Conservation (phyloP, 2,797 vertebrate genomes). For the Premnoplex brunnescens region DNA sequence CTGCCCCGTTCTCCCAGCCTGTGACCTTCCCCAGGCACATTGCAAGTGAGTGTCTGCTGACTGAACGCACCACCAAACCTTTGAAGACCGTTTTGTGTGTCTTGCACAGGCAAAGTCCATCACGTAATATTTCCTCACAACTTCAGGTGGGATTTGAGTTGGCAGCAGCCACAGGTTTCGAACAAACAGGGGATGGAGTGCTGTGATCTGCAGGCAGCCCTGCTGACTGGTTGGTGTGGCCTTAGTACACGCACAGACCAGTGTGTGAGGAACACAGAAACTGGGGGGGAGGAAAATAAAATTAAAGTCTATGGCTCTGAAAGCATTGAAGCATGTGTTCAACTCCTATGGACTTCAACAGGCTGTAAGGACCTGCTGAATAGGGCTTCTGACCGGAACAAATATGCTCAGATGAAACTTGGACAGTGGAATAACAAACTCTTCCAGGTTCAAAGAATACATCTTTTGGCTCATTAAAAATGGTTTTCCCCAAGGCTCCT, state of each 20-base stretch:
- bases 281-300: rapidly evolving
- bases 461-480: neutral
- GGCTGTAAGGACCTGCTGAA: neutral
- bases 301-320: neutral
- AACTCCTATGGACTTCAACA: neutral
- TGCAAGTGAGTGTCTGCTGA: neutral
- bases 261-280: neutral
- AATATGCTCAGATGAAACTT: neutral
- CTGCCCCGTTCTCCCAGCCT: neutral
- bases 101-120: neutral
- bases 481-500: neutral
- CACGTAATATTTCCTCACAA: rapidly evolving
- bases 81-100: neutral
- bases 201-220: neutral
- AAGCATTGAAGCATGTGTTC: neutral
- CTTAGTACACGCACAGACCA: neutral
- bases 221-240: neutral
- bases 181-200: neutral
- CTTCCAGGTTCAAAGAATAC: neutral
- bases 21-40: neutral
- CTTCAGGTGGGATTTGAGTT: neutral
- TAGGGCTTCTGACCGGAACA: neutral
- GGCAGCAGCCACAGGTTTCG: neutral
- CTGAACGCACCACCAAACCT: neutral
- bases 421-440: neutral